Base-by-base conservation (phyloP, 2,797 vertebrate genomes). In the Enteromius argenteus region DNA sequence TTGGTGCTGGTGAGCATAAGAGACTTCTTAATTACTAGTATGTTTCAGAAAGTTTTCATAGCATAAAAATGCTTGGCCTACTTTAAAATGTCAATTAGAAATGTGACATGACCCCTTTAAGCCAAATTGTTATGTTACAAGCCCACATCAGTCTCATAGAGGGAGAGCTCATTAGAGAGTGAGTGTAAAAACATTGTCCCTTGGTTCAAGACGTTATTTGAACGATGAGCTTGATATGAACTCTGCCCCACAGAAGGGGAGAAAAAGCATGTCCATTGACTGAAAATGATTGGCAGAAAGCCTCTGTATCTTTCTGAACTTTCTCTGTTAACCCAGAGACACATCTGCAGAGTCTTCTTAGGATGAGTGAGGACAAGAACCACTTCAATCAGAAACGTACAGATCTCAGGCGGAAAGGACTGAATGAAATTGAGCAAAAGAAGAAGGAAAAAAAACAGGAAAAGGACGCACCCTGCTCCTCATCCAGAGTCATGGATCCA, bases 401-500 rank as follows among this genome's bases (percentile, higher is more conserved):
- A 46, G 60, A 64, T 30, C 76, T 79, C 35, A 69, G n/a, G 44
- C 10, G 73, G 51, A 79, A 66, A n/a, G 35, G 64, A 51, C 14
- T 13, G 27, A 66, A 73, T 71, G 17, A 81, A 71, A 51, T 71
- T 42, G 39, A 49, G 32, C 14, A 58, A 35, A 71, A 64, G 17
- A 14, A 15, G 75, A 30, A 67, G 39, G 37, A 78, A 80, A 35
- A 66, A 80, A 80, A 62, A 66, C 88, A 72, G 79, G 77, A 67
- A 92, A 90, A 68, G 85, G 94, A 96, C 97, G 96, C 97, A 99
- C 97, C 98, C 96, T 96, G 96, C 95, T 96, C 96, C 95, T 98
- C 97, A 91, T 98, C 97, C 93, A 99, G 97, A 94, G 96, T 97
- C 97, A 98, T 97, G 96, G 97, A 97, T 97, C 97, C 97, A 93